Evolutionary conservation across 2,797 vertebrate genomes (phyloP), one percentile per base, ranked within the genome.

Genomic region (Micropoecilia bifurca): DNA sequence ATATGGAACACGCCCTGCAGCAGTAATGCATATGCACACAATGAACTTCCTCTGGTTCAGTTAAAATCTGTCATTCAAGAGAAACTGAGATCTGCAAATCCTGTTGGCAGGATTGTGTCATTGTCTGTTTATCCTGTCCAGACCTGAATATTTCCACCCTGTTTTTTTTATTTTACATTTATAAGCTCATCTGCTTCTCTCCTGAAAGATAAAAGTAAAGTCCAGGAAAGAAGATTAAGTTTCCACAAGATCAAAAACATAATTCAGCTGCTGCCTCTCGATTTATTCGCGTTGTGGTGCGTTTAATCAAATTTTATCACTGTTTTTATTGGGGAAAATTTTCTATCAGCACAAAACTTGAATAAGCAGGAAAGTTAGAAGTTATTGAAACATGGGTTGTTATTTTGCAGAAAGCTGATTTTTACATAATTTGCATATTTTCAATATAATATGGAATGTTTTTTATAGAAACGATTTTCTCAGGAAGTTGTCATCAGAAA

Each of bases 241-340:
- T 76, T 84, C 30, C 33, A 33, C 22, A 12, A 45, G 8, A 4
- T 71, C 25, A 39, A 46, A 14, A 77, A 78, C 22, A 85, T 28
- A 36, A n/a, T n/a, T n/a, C n/a, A n/a, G n/a, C n/a, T n/a, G n/a
- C n/a, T n/a, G n/a, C 1, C 3, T 33, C 46, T 39, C 3, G 4
- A 50, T 22, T 12, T 25, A n/a, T 16, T 41, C 73, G 55, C 1
- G 6, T 1, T 4, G 0, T 30, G 10, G 16, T 30, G 66, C 10
- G n/a, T 68, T 43, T 68, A 10, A n/a, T 68, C 39, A 68, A 25
- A 43, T 22, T 68, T 43, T 25, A 5, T 68, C 63, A 41, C 7
- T 41, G 0, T 39, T 41, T 68, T 41, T 39, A 36, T 28, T 57
- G 5, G n/a, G 10, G 10, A 55, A 55, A 25, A n/a, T n/a, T 55